These are phyloP conservation scores for Drosophila mulleri DNA, from an alignment of 2,888 invertebrate genomes.

Conservation along the genomic window DNA sequence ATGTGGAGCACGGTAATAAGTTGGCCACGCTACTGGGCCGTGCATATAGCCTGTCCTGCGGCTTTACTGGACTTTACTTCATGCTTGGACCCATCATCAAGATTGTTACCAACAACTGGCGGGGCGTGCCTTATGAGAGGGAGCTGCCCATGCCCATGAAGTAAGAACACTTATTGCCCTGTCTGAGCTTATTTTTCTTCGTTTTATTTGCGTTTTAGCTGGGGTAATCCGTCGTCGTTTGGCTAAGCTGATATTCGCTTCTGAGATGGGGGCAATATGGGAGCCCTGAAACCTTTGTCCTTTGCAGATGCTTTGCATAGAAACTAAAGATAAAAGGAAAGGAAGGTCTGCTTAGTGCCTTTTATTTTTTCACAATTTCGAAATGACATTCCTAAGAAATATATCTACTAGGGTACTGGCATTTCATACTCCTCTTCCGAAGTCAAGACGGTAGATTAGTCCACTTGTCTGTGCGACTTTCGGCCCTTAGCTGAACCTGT, in stretches of 20 bases:
- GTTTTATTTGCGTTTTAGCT: not conserved
- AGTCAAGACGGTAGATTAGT: not conserved
- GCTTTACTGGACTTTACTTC: constrained; percentile 79
- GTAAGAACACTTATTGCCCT: constrained; percentile 45
- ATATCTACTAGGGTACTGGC: not conserved
- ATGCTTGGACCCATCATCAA: constrained; percentile 77
- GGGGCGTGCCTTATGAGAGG: constrained; percentile 33
- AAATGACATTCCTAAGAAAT: constrained; percentile 5
- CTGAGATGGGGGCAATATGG: not conserved
- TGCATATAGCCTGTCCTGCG: constrained; percentile 73
- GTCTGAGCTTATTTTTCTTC: not conserved
- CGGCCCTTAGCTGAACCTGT: not conserved
- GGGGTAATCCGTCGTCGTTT: not conserved
- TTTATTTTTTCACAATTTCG: not conserved
- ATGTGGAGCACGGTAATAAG: constrained; percentile 65
- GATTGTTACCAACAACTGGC: constrained; percentile 56
- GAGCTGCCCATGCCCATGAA: constrained; percentile 83
- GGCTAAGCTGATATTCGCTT: not conserved
- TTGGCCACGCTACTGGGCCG: constrained; percentile 63
- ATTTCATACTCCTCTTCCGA: not conserved
- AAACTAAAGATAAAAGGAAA: not conserved
- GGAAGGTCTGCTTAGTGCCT: not conserved
- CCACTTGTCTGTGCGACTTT: not conserved
- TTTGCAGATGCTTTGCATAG: not conserved
- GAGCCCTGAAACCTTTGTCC: not conserved